Evolutionary conservation across 2,113 vertebrate species (phyloP), one percentile per base, ranked within the genome.

Genomic region (Camelus bactrianus): DNA sequence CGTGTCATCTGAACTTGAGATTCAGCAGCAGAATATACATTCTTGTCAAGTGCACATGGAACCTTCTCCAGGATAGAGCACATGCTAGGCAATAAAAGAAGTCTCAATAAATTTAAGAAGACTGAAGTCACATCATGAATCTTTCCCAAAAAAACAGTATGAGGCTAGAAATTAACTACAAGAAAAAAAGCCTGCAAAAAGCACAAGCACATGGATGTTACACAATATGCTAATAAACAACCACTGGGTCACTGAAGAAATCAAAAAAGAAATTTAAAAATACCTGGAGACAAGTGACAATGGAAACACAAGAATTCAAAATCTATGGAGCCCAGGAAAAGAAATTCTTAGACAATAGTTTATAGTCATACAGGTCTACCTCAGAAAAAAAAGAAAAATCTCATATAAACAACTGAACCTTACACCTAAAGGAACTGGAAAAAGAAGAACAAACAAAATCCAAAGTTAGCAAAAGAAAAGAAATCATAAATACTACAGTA

Each of bases 1-100:
- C 13, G 1, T 8, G 30, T n/a, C 46, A 8, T 5, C 15, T n/a
- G 52, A 58, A 69, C 0, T 67, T 35, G 22, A 67, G 3, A 12
- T 14, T 79, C 42, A 77, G 12, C 10, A 52, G 32, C 73, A n/a
- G 5, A 52, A 77, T n/a, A 52, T 6, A 52, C 30, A 35, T n/a
- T 69, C 65, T 52, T 76, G 28, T 30, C 72, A 75, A 50, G 46
- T 11, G 46, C 46, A 50, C 72, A 10, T 75, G 26, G 28, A 75
- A 75, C 46, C 17, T 10, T 50, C 72, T 77, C 17, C 73, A 52
- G 48, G 48, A n/a, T 22, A 77, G 30, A 77, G 30, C 8, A 30
- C 30, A 52, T n/a, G 48, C 48, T 77, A 52, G 73, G 30, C 32
- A 77, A 77, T 28, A n/a, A 52, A 77, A 52, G 16, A 77, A 77